Conservation (phyloP, 2,113 vertebrate genomes). For the Bambusicola thoracicus region DNA sequence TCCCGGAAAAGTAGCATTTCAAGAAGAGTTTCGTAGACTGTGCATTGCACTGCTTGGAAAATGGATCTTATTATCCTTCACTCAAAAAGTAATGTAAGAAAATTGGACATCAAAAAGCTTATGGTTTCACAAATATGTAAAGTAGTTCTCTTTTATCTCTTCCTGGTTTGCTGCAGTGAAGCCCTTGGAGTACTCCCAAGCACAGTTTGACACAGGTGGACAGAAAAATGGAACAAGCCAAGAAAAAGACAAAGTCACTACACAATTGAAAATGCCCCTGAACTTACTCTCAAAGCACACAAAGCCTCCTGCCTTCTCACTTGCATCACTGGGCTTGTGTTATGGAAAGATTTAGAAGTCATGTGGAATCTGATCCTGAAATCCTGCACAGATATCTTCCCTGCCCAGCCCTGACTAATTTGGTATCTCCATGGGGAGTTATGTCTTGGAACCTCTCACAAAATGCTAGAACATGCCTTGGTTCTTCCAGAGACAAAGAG, state of each 20-base stretch:
- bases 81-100: slow-evolving; percentile 8
- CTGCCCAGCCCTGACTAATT: not conserved
- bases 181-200: slow-evolving; percentile 7
- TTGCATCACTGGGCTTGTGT: not conserved
- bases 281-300: not conserved
- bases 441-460: not conserved
- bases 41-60: not conserved
- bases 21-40: not conserved
- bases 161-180: slow-evolving; percentile 13
- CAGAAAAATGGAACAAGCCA: not conserved
- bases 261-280: not conserved
- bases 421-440: not conserved
- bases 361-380: not conserved
- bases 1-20: not conserved
- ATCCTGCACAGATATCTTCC: not conserved
- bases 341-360: slow-evolving; percentile 14
- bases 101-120: slow-evolving; percentile 21
- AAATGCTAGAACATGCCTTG: not conserved
- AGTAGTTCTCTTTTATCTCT: slow-evolving; percentile 11
- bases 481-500: not conserved
- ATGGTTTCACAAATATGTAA: not conserved
- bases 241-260: slow-evolving; percentile 10
- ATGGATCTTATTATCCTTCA: not conserved
- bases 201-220: slow-evolving; percentile 8
- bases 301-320: slow-evolving; percentile 55